Percentiles rank a stretch among this genome's conserved stretches.
Evolutionary conservation across 1,140 invertebrate species (phyloP).

Genomic region (Ips nitidus): DNA sequence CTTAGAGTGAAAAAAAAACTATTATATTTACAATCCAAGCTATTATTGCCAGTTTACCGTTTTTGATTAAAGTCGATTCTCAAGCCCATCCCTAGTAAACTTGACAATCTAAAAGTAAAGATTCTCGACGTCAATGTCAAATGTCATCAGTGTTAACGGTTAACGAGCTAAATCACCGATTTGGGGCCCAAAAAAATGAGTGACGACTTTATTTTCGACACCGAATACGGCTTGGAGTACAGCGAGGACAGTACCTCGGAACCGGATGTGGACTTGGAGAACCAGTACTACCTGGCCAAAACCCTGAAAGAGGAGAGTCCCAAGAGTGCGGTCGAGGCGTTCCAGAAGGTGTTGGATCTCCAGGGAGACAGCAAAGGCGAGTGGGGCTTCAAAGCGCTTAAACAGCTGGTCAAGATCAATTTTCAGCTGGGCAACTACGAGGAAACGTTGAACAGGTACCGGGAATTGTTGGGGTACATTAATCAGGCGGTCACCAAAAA

Average conservation of each 20-base stretch:
- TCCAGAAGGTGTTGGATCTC: slow-evolving; percentile 93
- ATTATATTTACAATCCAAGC: too few relatives aligned
- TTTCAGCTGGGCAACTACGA: slow-evolving; percentile 96
- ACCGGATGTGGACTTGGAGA: slow-evolving; percentile 98
- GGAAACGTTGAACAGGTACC: slow-evolving; percentile 96
- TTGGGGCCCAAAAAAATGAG: slow-evolving; percentile 12
- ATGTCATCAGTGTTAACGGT: not conserved
- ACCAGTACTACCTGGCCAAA: slow-evolving; percentile 99
- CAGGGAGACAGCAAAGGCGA: slow-evolving; percentile 97
- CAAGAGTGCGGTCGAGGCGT: slow-evolving; percentile 83
- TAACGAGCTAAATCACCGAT: not conserved
- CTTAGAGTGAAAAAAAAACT: too few relatives aligned
- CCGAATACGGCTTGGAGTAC: slow-evolving; percentile 66
- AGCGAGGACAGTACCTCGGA: slow-evolving; percentile 95
- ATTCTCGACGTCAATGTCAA: not conserved
- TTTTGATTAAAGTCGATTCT: too few relatives aligned
- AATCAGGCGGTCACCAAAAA: slow-evolving; percentile 98
- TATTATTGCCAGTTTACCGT: too few relatives aligned
- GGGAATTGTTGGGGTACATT: slow-evolving; percentile 94
- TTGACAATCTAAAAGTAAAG: not conserved
- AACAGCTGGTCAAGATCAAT: slow-evolving; percentile 99
- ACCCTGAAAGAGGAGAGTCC: slow-evolving; percentile 97
- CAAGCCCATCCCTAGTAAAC: not conserved
- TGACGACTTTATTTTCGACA: slow-evolving; percentile 26
- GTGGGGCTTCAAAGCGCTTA: slow-evolving; percentile 99